Evolutionary conservation across 37 sponge, comb jelly and placozoan genomes (phyloP).

Genomic region (Agelas oroides): DNA sequence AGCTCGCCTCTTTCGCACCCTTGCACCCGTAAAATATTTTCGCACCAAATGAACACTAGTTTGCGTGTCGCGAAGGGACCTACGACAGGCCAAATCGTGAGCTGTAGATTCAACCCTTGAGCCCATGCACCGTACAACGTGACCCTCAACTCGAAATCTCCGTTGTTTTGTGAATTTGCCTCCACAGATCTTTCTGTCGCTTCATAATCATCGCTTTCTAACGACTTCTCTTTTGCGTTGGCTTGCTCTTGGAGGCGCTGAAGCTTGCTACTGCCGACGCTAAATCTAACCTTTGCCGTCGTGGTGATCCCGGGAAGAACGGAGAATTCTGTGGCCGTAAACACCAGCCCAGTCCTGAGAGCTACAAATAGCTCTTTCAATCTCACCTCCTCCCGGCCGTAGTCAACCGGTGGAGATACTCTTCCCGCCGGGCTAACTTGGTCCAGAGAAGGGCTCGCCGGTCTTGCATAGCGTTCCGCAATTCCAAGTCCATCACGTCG

Average conservation of each 20-base stretch:
- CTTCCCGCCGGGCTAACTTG: no score
- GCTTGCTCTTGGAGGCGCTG: not conserved
- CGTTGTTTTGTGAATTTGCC: not conserved
- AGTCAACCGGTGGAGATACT: no score
- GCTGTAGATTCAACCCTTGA: constrained; percentile 3
- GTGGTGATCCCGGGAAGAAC: constrained; percentile 42
- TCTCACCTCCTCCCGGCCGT: constrained; percentile 13
- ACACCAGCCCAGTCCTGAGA: constrained; percentile 23
- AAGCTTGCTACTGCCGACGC: constrained; percentile 17
- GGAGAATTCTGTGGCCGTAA: constrained; percentile 16
- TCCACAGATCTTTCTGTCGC: not conserved
- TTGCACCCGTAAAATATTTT: constrained; percentile 3
- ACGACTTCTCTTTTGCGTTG: no score
- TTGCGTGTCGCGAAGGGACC: constrained; percentile 33
- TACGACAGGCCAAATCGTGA: constrained; percentile 30
- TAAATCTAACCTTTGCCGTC: constrained; percentile 28
- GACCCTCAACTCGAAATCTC: constrained; percentile 4
- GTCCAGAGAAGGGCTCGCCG: no score
- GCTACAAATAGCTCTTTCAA: constrained; percentile 17
- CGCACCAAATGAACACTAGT: constrained; percentile 26
- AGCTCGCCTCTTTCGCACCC: constrained; percentile 33
- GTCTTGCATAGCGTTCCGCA: no score
- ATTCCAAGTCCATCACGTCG: no score
- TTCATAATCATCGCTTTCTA: not conserved
- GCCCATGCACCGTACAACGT: not conserved